phyloP scores from a whole-genome alignment of 2,797 vertebrate genomes.

The Hippocampus kuda region DNA sequence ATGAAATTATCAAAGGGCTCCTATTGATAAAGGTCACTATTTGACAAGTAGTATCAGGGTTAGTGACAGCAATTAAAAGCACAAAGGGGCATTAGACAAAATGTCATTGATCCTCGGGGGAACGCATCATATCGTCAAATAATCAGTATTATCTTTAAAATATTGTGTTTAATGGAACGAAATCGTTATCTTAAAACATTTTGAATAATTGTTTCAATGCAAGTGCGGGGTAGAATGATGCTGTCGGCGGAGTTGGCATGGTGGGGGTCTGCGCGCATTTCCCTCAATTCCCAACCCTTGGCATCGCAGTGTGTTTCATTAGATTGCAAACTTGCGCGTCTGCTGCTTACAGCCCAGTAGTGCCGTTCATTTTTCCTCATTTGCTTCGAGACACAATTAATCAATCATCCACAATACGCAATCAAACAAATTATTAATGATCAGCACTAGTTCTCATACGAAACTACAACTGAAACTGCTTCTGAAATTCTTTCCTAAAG shows the following conservation, averaged over 20 bases:
- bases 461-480: conserved; percentile 19
- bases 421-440: neutral
- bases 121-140: neutral
- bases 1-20: neutral
- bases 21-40: neutral
- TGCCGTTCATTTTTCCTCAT: neutral
- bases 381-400: neutral
- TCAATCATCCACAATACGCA: neutral
- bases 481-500: conserved; percentile 16
- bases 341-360: neutral
- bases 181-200: neutral
- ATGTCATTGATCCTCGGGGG: neutral
- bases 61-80: neutral
- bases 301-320: neutral
- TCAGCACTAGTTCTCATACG: neutral
- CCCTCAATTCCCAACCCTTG: neutral
- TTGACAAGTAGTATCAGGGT: neutral
- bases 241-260: neutral
- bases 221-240: neutral
- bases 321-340: neutral
- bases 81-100: neutral
- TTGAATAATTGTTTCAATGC: neutral
- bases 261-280: neutral
- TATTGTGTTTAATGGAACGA: neutral
- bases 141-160: too few species aligned